Percentiles rank a stretch among this genome's conserved stretches.
These are phyloP conservation scores for Rhagonycha fulva DNA, from an alignment of 2,888 invertebrate genomes.

Conservation along the genomic window DNA sequence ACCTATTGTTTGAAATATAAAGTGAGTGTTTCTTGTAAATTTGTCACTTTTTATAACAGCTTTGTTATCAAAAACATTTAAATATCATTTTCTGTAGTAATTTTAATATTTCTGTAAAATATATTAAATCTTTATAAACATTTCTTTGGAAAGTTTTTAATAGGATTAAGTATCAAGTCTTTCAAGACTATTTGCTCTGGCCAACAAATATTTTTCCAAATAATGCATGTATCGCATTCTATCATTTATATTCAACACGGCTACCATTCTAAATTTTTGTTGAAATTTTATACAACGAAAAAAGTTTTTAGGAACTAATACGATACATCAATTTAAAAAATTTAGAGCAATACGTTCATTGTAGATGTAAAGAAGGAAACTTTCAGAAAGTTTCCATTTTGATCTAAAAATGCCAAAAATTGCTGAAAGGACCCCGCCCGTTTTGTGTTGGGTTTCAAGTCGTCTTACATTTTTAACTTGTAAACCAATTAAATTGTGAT, in stretches of 20 bases:
- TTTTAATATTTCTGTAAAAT: too few species aligned
- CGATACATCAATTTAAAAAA: neutral
- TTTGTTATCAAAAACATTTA: neutral
- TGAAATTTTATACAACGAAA: neutral
- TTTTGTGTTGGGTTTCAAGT: too few species aligned
- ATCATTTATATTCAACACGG: neutral
- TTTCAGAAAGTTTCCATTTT: neutral
- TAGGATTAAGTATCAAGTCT: too few species aligned
- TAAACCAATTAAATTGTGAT: too few species aligned
- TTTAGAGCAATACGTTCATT: neutral
- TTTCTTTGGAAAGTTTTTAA: too few species aligned
- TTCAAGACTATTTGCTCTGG: too few species aligned
- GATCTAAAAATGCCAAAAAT: neutral
- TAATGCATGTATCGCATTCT: neutral
- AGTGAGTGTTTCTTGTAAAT: neutral
- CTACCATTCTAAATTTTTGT: neutral
- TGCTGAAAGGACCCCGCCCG: too few species aligned
- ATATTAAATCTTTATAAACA: neutral
- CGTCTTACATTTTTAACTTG: too few species aligned
- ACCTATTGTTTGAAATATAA: too few species aligned
- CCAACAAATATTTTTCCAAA: too few species aligned
- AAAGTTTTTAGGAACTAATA: neutral
- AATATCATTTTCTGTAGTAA: neutral
- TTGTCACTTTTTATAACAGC: neutral
- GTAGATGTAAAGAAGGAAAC: neutral